Conservation (phyloP, 2,888 invertebrate species). For the Choreutis nemorana region DNA sequence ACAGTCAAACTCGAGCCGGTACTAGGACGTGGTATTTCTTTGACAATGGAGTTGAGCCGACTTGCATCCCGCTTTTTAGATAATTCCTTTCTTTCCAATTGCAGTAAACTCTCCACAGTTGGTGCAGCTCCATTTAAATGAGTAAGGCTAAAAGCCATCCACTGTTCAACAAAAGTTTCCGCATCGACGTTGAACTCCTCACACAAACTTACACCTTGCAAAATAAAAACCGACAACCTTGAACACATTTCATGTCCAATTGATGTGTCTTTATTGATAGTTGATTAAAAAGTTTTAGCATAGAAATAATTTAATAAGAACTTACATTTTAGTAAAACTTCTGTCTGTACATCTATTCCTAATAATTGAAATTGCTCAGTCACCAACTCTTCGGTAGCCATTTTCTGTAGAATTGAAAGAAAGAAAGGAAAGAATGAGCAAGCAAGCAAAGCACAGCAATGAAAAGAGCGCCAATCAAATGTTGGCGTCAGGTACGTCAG, state of each 20-base stretch:
- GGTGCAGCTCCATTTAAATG: conserved; percentile 69
- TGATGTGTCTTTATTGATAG: too few relatives aligned
- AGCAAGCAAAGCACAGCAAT: conserved; percentile 11
- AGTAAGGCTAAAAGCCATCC: conserved; percentile 80
- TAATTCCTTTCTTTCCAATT: conserved; percentile 73
- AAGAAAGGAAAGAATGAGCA: conserved; percentile 22
- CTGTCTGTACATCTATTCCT: conserved; percentile 62
- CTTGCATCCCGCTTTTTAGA: conserved; percentile 53
- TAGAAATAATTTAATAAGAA: conserved; percentile 10
- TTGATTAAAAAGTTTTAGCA: background rate
- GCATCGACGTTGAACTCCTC: conserved; percentile 69
- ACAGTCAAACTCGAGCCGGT: conserved; percentile 46
- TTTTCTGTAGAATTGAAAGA: conserved; percentile 44
- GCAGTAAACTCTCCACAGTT: conserved; percentile 63
- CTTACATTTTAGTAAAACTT: conserved; percentile 67
- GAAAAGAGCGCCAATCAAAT: conserved; percentile 34
- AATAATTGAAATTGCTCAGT: conserved; percentile 71
- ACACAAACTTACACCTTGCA: conserved; percentile 71
- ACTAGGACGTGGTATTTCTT: conserved; percentile 36
- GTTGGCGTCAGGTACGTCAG: conserved; percentile 21
- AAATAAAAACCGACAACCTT: conserved; percentile 53
- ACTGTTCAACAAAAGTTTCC: conserved; percentile 77
- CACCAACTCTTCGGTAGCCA: conserved; percentile 64
- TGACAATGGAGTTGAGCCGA: conserved; percentile 30
- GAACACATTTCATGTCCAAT: conserved; percentile 49